These are phyloP conservation scores for Saturnia pavonia DNA, from an alignment of 2,888 invertebrate genomes.

Conservation along the genomic window DNA sequence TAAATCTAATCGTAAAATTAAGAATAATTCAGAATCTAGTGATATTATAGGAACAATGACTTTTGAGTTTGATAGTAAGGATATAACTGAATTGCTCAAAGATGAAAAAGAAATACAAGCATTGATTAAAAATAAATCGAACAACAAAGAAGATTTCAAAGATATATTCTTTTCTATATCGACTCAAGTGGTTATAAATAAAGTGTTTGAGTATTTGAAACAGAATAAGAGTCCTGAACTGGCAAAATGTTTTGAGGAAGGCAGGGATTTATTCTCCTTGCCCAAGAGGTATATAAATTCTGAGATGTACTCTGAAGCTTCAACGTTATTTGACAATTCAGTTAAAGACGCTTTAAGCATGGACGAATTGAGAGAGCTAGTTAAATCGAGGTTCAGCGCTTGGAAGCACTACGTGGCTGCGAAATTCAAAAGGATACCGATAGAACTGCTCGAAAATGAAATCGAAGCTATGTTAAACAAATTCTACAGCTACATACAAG, in stretches of 20 bases:
- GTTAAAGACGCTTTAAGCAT: slow-evolving; percentile 68
- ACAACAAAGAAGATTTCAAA: slow-evolving; percentile 62
- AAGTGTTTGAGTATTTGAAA: slow-evolving; percentile 68
- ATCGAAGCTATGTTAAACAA: slow-evolving; percentile 67
- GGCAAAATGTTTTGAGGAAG: slow-evolving; percentile 60
- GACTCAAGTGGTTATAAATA: slow-evolving; percentile 69
- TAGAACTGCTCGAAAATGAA: slow-evolving; percentile 62
- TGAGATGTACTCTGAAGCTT: slow-evolving; percentile 62
- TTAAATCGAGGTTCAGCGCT: slow-evolving; percentile 58
- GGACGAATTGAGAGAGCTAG: slow-evolving; percentile 61
- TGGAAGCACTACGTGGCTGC: slow-evolving; percentile 66
- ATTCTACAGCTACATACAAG: slow-evolving; percentile 66
- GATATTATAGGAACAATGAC: slow-evolving; percentile 59
- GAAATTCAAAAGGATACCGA: slow-evolving; percentile 64
- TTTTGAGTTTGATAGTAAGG: slow-evolving; percentile 65
- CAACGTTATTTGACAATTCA: slow-evolving; percentile 62
- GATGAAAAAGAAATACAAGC: slow-evolving; percentile 63
- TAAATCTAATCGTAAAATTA: slow-evolving; percentile 62
- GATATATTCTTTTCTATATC: slow-evolving; percentile 65
- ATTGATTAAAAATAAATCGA: slow-evolving; percentile 54
- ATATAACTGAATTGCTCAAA: slow-evolving; percentile 57
- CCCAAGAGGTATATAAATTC: slow-evolving; percentile 54
- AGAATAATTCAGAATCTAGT: slow-evolving; percentile 40
- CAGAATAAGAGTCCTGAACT: slow-evolving; percentile 62
- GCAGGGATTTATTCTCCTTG: slow-evolving; percentile 51